A percentile compares a stretch with the other conserved stretches of the same genome.
These are phyloP conservation scores for Chaenogobius annularis DNA, from an alignment of 2,113 vertebrate species.

Conservation along the genomic window DNA sequence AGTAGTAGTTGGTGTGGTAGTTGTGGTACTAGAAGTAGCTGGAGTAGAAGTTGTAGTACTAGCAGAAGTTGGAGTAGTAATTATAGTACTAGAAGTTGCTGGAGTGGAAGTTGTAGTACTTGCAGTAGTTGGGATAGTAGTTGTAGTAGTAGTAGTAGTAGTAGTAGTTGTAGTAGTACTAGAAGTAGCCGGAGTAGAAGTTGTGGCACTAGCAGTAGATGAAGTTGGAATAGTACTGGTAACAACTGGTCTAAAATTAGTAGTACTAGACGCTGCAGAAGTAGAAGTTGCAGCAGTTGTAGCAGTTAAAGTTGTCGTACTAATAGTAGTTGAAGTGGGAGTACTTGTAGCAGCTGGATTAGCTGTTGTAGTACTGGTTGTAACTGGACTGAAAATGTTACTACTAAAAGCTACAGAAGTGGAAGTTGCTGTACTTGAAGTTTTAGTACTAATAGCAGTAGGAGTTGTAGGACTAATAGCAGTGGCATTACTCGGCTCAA, in stretches of 20 bases:
- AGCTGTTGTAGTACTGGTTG: background rate
- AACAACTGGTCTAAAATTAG: background rate
- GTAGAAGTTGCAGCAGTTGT: background rate
- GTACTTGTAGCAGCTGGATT: too few species aligned
- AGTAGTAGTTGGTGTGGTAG: background rate
- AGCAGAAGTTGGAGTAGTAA: background rate
- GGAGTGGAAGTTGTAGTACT: slow-evolving; percentile 12
- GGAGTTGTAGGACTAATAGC: slow-evolving; percentile 6
- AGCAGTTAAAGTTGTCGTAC: background rate
- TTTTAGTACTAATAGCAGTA: background rate
- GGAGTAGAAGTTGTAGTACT: slow-evolving; percentile 5
- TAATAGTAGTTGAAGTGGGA: background rate
- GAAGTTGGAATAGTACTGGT: background rate
- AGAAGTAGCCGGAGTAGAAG: background rate
- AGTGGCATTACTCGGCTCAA: slow-evolving; percentile 2
- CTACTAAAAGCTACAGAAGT: background rate
- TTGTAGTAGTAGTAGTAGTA: background rate
- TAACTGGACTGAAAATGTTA: background rate
- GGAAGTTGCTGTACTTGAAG: background rate
- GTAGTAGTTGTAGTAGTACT: background rate
- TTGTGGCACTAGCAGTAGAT: background rate
- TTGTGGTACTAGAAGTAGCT: background rate
- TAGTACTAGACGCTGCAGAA: background rate
- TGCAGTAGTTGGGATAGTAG: background rate
- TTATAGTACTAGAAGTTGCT: background rate